Evolutionary conservation across 2,888 invertebrate genomes (phyloP).

Genomic region (Dynastes grantii): DNA sequence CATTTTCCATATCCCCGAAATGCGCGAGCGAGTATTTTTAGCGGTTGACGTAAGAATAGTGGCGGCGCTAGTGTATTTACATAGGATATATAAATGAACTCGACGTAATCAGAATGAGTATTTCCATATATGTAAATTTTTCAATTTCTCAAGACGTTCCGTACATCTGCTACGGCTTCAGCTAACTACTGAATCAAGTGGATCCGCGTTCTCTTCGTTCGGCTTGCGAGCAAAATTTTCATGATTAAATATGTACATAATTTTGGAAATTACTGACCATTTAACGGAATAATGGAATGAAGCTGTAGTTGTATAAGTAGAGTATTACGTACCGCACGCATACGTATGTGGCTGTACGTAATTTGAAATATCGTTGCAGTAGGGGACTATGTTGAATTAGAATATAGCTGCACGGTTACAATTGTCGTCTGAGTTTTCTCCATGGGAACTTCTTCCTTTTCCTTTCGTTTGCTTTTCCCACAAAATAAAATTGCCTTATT

Average conservation of each 20-base stretch:
- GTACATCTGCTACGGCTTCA: constrained; percentile 11
- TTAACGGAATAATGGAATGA: constrained; percentile 27
- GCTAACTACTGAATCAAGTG: background rate
- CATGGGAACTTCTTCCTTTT: background rate
- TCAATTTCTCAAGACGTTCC: constrained; percentile 50
- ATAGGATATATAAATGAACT: constrained; percentile 49
- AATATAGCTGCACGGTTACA: too few relatives aligned
- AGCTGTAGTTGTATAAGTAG: too few relatives aligned
- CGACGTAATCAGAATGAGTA: constrained; percentile 49
- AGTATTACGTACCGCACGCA: too few relatives aligned
- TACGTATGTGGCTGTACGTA: too few relatives aligned
- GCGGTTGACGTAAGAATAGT: constrained; percentile 26
- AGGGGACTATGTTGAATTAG: too few relatives aligned
- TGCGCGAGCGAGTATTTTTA: background rate
- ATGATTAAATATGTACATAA: constrained; percentile 50
- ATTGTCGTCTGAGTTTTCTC: too few relatives aligned
- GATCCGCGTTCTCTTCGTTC: constrained; percentile 13
- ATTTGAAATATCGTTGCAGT: too few relatives aligned
- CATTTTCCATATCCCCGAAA: constrained; percentile 40
- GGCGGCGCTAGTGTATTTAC: constrained; percentile 27
- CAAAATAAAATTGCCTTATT: too few relatives aligned
- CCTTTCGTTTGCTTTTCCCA: background rate
- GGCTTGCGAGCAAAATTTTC: constrained; percentile 17
- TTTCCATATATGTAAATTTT: constrained; percentile 53
- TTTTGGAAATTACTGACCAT: constrained; percentile 47